Percentiles rank a stretch among this genome's conserved stretches.
These are phyloP conservation scores for Bambusicola thoracicus DNA, from an alignment of 2,113 vertebrate species.

Conservation along the genomic window DNA sequence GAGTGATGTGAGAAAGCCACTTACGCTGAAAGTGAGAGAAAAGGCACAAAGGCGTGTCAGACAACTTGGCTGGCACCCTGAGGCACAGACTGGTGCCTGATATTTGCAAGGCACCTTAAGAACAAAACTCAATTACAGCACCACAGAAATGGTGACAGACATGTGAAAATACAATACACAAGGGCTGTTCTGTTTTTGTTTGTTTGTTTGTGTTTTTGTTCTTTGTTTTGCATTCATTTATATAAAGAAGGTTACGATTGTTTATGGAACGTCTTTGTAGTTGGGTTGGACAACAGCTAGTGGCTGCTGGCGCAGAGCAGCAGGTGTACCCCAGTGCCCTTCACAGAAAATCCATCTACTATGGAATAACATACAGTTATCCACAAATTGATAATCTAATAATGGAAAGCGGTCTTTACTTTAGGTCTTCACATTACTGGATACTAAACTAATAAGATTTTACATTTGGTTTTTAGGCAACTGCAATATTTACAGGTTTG, in stretches of 20 bases:
- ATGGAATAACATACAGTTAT: not conserved
- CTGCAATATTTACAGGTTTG: not conserved
- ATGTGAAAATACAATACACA: not conserved
- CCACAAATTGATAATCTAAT: not conserved
- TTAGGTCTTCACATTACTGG: not conserved
- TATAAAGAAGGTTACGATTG: not conserved
- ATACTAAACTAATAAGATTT: not conserved
- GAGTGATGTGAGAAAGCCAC: not conserved
- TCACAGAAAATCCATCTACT: not conserved
- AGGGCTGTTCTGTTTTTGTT: not conserved
- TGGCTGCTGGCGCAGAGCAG: rapidly evolving
- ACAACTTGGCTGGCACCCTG: not conserved
- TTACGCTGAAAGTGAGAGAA: not conserved
- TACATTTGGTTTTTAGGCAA: conserved; percentile 12
- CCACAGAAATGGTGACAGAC: rapidly evolving
- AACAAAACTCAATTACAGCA: not conserved
- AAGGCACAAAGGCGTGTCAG: not conserved
- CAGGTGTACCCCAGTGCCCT: not conserved
- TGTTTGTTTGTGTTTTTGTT: not conserved
- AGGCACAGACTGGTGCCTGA: not conserved
- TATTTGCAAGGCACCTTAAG: not conserved
- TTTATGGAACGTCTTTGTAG: not conserved
- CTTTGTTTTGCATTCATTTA: not conserved
- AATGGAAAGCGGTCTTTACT: not conserved
- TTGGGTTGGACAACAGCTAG: not conserved